Evolutionary conservation across 2,888 invertebrate genomes (phyloP), one percentile per base, ranked within the genome.

Genomic region (Charanyca ferruginea): DNA sequence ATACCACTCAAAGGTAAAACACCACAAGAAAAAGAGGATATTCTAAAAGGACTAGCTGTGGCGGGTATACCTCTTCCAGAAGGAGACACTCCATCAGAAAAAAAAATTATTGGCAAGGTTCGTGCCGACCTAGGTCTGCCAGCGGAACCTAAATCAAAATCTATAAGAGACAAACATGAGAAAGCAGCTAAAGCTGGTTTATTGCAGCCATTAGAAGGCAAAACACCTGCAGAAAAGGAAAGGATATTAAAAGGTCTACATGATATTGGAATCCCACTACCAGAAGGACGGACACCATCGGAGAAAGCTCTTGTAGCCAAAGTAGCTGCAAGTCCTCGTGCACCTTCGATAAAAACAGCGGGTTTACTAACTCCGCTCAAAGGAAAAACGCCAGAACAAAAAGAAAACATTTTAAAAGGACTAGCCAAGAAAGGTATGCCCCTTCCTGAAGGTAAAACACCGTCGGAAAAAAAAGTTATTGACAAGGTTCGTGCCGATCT

Each of bases 331-430:
- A 6, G 25, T 25, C 25, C 25, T 25, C 25, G 25, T 25, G 25
- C 4, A 28, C n/a, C n/a, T n/a, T n/a, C n/a, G n/a, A n/a, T n/a
- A n/a, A n/a, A n/a, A n/a, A 42, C 45, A 6, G 45, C 44, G 3
- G 55, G 28, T n/a, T 23, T 61, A 9, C 9, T 85, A 18, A 82
- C 75, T 0, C 80, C 80, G 2, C 58, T 85, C 5, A 49, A 69
- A 44, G 81, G 80, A 0, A 85, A 85, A 69, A 49, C 83, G 6
- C 67, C 75, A 3, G 60, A 58, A 23, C 73, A 84, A 58, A 84
- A 83, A 67, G 83, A 85, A 51, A 81, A 81, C 28, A 79, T 85
- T 6, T 44, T 85, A 13, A 79, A 11, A 63, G 80, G 72, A 1
- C 68, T 84, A 16, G 82, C 74, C 0, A 63, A 47, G 18, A 59